Base-by-base conservation (phyloP, 2,797 vertebrate species). In the Selene dorsalis region DNA sequence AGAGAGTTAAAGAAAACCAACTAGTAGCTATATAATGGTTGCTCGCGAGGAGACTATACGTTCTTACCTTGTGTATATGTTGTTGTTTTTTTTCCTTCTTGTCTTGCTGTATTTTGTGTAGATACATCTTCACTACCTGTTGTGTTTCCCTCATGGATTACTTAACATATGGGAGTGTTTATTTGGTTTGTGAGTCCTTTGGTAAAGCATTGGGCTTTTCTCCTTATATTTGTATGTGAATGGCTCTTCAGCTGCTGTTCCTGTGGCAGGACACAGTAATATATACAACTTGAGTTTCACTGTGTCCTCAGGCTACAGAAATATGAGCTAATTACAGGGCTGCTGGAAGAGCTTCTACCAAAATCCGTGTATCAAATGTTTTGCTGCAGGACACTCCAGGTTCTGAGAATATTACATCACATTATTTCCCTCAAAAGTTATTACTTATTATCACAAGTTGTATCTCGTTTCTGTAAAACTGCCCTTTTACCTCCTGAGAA, bases 271-370 rank as follows among this genome's bases (percentile, higher is more conserved):
- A 9, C 73, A 28, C 24, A 72, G 74, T 67, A 87, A 85, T 83
- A 73, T 68, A 61, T 77, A 61, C 30, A n/a, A 66, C 30, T 80
- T 62, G 26, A 84, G 69, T 82, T 79, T 73, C 39, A 62, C 73
- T 65, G 38, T 79, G 73, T 83, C 89, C 74, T 53, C 70, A 77
- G 88, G 91, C 86, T 86, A 81, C 57, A 88, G 63, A 64, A 75
- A 89, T 87, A 90, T 87, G 80, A 90, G 65, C 52, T 75, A 57
- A 80, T 84, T 85, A 77, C 73, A 1, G 2, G 53, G 52, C 74
- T 57, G 71, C 81, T 84, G 59, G 61, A 75, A 74, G 68, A 84
- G 73, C 79, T 72, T 86, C 60, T 26, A 35, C 56, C 52, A 66
- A 76, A 79, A 83, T 75, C 75, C 69, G 30, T 62, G 73, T 83